Evolutionary conservation across 2,888 invertebrate species (phyloP).

Genomic region (Zaprionus bogoriensis): DNA sequence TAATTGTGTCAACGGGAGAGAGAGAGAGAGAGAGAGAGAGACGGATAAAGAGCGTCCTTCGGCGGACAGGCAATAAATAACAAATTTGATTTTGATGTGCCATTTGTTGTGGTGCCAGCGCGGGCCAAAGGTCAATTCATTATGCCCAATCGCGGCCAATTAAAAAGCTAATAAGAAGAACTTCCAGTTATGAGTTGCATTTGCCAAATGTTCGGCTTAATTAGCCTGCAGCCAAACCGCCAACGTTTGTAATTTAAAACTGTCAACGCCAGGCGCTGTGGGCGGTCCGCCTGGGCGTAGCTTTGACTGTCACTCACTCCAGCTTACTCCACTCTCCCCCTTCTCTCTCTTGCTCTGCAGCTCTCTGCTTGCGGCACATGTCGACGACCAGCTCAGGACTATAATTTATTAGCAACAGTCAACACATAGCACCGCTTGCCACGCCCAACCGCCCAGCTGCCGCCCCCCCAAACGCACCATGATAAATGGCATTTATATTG

Average conservation of each 20-base stretch:
- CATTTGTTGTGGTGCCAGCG: constrained; percentile 51
- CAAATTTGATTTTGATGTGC: constrained; percentile 67
- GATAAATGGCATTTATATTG: constrained; percentile 77
- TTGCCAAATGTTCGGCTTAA: constrained; percentile 65
- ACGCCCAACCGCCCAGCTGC: constrained; percentile 28
- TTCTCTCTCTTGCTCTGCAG: too few species aligned
- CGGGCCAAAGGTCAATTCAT: constrained; percentile 28
- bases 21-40: neutral
- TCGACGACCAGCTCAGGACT: constrained; percentile 52
- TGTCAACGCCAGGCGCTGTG: constrained; percentile 65
- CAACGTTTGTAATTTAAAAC: constrained; percentile 76
- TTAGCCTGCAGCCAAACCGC: constrained; percentile 52
- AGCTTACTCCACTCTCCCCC: too few species aligned
- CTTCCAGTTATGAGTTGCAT: constrained; percentile 56
- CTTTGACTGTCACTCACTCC: neutral
- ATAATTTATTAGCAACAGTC: constrained; percentile 77
- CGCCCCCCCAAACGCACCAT: constrained; percentile 43
- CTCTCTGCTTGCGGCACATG: constrained; percentile 52
- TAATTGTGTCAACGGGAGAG: constrained; percentile 38
- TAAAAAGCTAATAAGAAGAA: constrained; percentile 60
- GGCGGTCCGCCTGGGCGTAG: constrained; percentile 4
- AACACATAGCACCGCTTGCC: constrained; percentile 52
- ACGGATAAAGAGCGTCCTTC: neutral
- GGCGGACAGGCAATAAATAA: constrained; percentile 62
- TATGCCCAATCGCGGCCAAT: constrained; percentile 52